phyloP scores from a whole-genome alignment of 1,140 invertebrate species.

The Fopius arisanus region DNA sequence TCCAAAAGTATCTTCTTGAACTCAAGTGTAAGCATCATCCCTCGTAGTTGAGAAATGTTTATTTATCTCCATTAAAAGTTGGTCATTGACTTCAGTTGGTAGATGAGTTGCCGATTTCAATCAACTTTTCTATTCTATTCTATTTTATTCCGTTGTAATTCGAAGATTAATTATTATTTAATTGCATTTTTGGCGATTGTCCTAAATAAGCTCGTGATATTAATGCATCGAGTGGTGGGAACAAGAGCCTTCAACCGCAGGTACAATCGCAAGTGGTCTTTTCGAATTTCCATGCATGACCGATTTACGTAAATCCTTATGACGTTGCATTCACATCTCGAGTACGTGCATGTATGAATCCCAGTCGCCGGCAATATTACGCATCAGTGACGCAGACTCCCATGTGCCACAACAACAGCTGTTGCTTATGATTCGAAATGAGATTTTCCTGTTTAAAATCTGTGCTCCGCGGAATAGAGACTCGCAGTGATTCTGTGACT shows the following conservation, averaged over 20 bases:
- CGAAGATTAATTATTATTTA: no score
- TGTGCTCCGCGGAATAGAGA: background rate
- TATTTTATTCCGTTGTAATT: no score
- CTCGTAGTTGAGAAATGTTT: no score
- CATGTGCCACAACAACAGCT: background rate
- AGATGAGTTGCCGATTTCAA: no score
- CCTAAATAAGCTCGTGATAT: no score
- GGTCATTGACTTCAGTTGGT: no score
- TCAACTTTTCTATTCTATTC: no score
- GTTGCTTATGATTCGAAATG: background rate
- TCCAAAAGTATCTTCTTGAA: no score
- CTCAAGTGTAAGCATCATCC: no score
- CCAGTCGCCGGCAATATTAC: background rate
- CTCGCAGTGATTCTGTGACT: constrained; percentile 21
- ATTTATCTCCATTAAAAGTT: no score
- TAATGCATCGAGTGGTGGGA: no score
- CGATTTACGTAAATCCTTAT: background rate
- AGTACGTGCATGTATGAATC: background rate
- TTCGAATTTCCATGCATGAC: background rate
- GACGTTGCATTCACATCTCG: background rate
- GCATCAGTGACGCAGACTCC: background rate
- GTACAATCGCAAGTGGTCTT: background rate
- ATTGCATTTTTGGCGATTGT: no score
- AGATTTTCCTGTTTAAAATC: background rate
- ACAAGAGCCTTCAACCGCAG: background rate